Base-by-base conservation (phyloP, 2,888 invertebrate genomes). In the Periphyllus acericola region DNA sequence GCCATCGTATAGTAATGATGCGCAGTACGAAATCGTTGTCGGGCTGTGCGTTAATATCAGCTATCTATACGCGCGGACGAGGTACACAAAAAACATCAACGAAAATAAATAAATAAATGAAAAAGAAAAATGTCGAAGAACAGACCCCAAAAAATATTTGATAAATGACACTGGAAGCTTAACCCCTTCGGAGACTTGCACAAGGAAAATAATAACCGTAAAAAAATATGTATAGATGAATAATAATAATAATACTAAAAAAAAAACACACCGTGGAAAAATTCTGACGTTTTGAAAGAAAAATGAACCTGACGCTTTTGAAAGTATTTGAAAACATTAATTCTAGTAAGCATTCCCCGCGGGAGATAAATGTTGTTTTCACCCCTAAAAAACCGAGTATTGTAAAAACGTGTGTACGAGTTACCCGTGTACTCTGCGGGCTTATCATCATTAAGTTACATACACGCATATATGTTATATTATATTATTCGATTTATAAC, bases 321-420 rank as follows among this genome's bases (percentile, higher is more conserved):
- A 87, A 81, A 87, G 80, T 87, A 80, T 81, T 86, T 19, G 34
- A 80, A 86, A 86, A 86, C 86, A 86, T 86, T 86, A 86, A 79
- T 80, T 80, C 72, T 86, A 55, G 72, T 72, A 21, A 72, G 78
- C 52, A 71, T 60, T 80, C 74, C 81, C 87, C 74, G 81, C 80
- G 87, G 87, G 87, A 81, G 87, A 87, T 87, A 75, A 87, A 81
- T 87, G 87, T 86, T 86, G 79, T 87, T 75, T 87, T 80, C 80
- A 74, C 80, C 87, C 80, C 80, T 87, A 74, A 46, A 76, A n/a
- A 87, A 60, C 32, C 46, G 32, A 68, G 46, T 32, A 21, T 76
- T 66, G 66, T 66, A 74, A 25, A 34, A 32, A 40, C 17, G n/a
- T 19, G 34, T 29, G 66, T 80, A 68, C 68, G 46, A 32, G 40